Base-by-base conservation (phyloP, 2,888 invertebrate genomes). In the Patella ulyssiponensis region DNA sequence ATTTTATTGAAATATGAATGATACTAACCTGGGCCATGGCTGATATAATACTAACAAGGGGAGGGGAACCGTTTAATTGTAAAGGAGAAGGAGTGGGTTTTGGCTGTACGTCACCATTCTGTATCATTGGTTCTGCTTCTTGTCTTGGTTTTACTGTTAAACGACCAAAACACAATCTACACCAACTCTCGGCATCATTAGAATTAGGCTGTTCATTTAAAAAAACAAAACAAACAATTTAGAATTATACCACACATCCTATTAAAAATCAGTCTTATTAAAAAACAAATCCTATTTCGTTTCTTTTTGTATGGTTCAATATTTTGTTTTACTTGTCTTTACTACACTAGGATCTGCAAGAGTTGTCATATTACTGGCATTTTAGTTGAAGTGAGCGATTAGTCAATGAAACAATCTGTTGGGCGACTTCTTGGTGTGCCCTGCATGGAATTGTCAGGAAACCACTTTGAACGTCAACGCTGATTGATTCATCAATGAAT, bases 161-260 rank as follows among this genome's bases (percentile, higher is more conserved):
- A 33, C 86, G 81, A 15, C 92, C 92, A 80, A 92, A 92, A 82
- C 93, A 93, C 52, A 93, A 87, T 51, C 88, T 81, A 76, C 93
- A 91, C 94, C 94, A 94, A 54, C 88, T 91, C 9, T 88, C 87
- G 69, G 92, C 91, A 85, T 93, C 91, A 5, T 91, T 90, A 15
- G 88, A 83, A 69, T 86, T 81, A 33, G 93, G 93, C 93, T 93
- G 85, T 9, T 90, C 82, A 64, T 86, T 73, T 76, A 73, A 17
- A 76, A 23, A 73, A 54, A 17, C 73, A 33, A 33, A 33, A 33
- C 12, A 17, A 75, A 75, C 2, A 1, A 20, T 17, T 58, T 73
- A 23, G 20, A 33, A 17, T 20, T n/a, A n/a, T 51, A 70, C 11
- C 11, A 14, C 17, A n/a, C 9, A n/a, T 58, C n/a, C 1, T 12